Evolutionary conservation across 2,797 vertebrate species (phyloP).

Genomic region (Sebastes baramenuke): DNA sequence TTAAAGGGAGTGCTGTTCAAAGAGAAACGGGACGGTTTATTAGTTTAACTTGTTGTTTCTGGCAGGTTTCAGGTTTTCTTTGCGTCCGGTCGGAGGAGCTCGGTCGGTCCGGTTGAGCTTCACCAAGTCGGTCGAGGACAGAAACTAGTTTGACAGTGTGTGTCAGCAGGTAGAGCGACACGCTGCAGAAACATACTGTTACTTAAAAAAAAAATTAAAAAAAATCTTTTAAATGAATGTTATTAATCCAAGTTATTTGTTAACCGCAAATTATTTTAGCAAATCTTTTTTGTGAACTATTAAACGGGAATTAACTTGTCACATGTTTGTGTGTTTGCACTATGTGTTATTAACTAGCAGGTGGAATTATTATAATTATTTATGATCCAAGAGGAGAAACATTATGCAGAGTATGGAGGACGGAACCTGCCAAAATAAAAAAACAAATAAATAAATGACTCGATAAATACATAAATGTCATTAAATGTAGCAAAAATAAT

Average conservation of each 20-base stretch:
- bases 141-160: not conserved
- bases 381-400: not conserved
- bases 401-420: no score
- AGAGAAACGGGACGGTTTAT: not conserved
- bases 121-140: not conserved
- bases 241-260: slow-evolving; percentile 12
- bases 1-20: not conserved
- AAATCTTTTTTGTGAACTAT: slow-evolving; percentile 41
- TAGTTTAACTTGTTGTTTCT: not conserved
- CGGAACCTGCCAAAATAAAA: no score
- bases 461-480: no score
- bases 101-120: not conserved
- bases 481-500: no score
- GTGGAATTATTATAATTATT: not conserved
- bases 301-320: slow-evolving; percentile 46
- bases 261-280: slow-evolving; percentile 42
- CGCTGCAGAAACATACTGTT: not conserved
- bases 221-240: slow-evolving; percentile 16
- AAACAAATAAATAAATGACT: no score
- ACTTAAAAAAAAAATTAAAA: not conserved
- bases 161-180: not conserved
- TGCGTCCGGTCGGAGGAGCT: no score
- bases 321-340: not conserved
- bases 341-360: not conserved
- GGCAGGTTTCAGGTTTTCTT: no score